Evolutionary conservation across 2,888 invertebrate species (phyloP).

Genomic region (Bombylius major): DNA sequence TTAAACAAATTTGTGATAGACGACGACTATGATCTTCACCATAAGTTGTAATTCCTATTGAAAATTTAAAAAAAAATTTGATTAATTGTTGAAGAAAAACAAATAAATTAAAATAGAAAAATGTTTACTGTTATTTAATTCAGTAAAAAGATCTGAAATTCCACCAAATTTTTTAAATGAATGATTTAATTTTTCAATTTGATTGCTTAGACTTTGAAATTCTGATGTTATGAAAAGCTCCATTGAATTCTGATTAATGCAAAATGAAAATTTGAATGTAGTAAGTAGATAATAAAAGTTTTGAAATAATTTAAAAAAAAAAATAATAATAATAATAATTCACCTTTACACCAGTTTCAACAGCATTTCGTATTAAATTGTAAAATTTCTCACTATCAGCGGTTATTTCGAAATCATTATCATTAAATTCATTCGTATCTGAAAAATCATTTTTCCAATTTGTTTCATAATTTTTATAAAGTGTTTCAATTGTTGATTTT

Average conservation of each 20-base stretch:
- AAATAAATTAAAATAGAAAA: not conserved
- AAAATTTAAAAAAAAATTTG: not conserved
- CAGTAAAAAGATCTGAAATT: not conserved
- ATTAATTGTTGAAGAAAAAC: not conserved
- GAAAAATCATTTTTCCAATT: too few relatives aligned
- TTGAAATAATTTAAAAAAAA: too few relatives aligned
- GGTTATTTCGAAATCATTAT: not conserved
- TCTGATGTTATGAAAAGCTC: not conserved
- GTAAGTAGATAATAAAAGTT: too few relatives aligned
- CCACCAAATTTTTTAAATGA: constrained; percentile 1
- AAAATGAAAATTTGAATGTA: too few relatives aligned
- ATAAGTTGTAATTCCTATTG: constrained; percentile 25
- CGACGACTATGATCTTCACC: constrained; percentile 33
- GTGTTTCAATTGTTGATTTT: too few relatives aligned
- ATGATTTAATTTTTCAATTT: constrained; percentile 4
- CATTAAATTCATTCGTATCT: too few relatives aligned
- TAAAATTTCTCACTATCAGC: too few relatives aligned
- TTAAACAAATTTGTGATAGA: constrained; percentile 35
- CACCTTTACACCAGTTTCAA: too few relatives aligned
- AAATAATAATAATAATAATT: too few relatives aligned
- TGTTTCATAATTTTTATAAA: too few relatives aligned
- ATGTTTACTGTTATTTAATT: constrained; percentile 5
- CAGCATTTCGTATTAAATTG: too few relatives aligned
- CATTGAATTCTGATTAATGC: not conserved
- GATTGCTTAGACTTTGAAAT: not conserved